Conservation (phyloP, 2,797 vertebrate species). For the Bovichtus variegatus region DNA sequence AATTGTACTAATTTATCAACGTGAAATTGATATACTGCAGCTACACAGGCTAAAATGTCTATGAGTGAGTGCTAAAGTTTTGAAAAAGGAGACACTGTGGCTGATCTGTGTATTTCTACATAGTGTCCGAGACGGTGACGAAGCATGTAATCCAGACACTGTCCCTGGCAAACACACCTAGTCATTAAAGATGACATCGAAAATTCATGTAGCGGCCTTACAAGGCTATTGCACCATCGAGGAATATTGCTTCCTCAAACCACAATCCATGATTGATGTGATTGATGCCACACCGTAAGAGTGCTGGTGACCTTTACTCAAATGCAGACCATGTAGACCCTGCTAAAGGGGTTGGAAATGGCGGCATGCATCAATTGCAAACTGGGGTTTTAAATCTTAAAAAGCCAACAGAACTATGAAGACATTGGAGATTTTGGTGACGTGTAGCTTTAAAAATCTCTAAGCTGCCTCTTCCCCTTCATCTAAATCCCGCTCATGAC, state of each 20-base stretch:
- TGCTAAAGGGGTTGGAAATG: background rate
- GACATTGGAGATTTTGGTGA: slow-evolving; percentile 23
- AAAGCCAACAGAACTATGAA: slow-evolving; percentile 20
- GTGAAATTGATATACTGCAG: background rate
- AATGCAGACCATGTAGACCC: background rate
- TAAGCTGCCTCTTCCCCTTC: slow-evolving; percentile 39
- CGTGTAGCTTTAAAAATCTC: slow-evolving; percentile 40
- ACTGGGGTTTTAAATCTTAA: slow-evolving; percentile 13
- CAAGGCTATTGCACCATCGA: slow-evolving; percentile 40
- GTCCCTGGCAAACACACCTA: slow-evolving; percentile 27
- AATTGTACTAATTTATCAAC: background rate
- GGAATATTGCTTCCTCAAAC: slow-evolving; percentile 36
- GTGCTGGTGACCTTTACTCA: background rate
- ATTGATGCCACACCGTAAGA: background rate
- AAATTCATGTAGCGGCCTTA: slow-evolving; percentile 41
- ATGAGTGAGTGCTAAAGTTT: background rate
- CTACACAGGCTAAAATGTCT: background rate
- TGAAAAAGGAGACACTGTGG: background rate
- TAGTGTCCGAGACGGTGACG: slow-evolving; percentile 1
- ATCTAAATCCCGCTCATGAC: slow-evolving; percentile 51
- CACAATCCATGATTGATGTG: slow-evolving; percentile 18
- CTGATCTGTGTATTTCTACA: background rate
- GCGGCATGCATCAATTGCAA: background rate
- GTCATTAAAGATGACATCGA: slow-evolving; percentile 46
- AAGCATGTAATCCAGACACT: slow-evolving; percentile 36